These are phyloP conservation scores for Philantomba maxwellii DNA, from an alignment of 2,113 vertebrate genomes.

Conservation along the genomic window DNA sequence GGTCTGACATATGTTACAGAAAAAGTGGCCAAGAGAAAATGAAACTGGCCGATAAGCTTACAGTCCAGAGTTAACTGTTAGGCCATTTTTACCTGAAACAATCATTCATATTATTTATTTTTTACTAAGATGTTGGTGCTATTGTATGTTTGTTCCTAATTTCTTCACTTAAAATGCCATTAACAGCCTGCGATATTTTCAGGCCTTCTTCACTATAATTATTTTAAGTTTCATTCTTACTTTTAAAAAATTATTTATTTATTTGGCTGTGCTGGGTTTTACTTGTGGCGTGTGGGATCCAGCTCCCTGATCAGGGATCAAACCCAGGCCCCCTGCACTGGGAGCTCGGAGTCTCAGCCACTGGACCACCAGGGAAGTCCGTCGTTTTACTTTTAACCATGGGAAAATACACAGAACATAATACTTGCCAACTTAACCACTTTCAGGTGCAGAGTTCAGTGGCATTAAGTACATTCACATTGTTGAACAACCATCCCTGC, in stretches of 20 bases:
- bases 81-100: background rate
- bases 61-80: background rate
- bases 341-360: background rate
- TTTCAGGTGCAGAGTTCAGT: background rate
- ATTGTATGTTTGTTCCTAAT: background rate
- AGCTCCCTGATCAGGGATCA: background rate
- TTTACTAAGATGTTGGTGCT: background rate
- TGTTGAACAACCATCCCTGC: too few relatives aligned
- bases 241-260: background rate
- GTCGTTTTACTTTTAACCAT: background rate
- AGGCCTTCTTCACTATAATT: background rate
- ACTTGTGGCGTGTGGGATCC: background rate
- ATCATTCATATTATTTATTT: background rate
- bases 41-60: background rate
- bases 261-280: background rate
- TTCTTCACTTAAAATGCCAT: background rate
- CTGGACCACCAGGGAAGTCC: background rate
- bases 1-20: background rate
- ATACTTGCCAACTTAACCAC: background rate
- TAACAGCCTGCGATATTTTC: background rate
- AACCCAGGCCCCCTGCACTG: background rate
- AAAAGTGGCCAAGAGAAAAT: background rate
- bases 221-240: background rate
- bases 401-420: background rate
- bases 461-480: background rate